Percentiles rank a stretch among this genome's conserved stretches.
phyloP scores from a whole-genome alignment of 2,113 vertebrate genomes.

The Embiotoca jacksoni region DNA sequence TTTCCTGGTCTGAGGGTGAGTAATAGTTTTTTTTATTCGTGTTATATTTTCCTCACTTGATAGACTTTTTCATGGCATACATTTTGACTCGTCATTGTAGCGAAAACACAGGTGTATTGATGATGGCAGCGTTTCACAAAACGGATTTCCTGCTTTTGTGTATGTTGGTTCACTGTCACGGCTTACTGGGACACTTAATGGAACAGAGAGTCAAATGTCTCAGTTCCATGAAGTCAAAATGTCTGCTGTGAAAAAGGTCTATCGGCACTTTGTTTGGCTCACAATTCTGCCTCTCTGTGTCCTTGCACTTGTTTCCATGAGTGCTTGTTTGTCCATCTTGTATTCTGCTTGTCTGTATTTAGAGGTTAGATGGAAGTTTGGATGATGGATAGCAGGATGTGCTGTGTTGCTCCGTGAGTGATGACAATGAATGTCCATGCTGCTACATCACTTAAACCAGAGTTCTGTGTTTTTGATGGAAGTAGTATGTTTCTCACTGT shows the following conservation, averaged over 20 bases:
- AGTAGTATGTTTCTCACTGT: slow-evolving; percentile 1
- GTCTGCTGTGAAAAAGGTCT: too few species aligned
- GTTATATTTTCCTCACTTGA: not conserved
- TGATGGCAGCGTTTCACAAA: too few species aligned
- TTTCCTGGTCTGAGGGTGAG: slow-evolving; percentile 97
- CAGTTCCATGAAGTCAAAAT: too few species aligned
- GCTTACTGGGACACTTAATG: too few species aligned
- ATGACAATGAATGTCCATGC: slow-evolving; percentile 10
- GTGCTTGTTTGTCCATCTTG: slow-evolving; percentile 5
- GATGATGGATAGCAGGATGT: slow-evolving; percentile 12
- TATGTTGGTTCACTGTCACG: too few species aligned
- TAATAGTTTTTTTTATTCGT: slow-evolving; percentile 50
- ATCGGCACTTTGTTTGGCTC: not conserved
- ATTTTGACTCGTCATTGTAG: not conserved
- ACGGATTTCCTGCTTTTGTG: too few species aligned
- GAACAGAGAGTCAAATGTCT: too few species aligned
- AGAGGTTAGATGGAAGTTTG: slow-evolving; percentile 7
- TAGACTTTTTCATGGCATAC: not conserved
- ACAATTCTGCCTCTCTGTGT: slow-evolving; percentile 1
- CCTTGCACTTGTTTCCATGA: not conserved
- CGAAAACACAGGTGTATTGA: too few species aligned
- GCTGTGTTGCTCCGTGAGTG: not conserved
- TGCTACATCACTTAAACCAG: not conserved
- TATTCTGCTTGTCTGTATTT: not conserved
- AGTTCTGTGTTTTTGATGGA: slow-evolving; percentile 29